Evolutionary conservation across 2,797 vertebrate genomes (phyloP).

Genomic region (Cichlasoma orientale): DNA sequence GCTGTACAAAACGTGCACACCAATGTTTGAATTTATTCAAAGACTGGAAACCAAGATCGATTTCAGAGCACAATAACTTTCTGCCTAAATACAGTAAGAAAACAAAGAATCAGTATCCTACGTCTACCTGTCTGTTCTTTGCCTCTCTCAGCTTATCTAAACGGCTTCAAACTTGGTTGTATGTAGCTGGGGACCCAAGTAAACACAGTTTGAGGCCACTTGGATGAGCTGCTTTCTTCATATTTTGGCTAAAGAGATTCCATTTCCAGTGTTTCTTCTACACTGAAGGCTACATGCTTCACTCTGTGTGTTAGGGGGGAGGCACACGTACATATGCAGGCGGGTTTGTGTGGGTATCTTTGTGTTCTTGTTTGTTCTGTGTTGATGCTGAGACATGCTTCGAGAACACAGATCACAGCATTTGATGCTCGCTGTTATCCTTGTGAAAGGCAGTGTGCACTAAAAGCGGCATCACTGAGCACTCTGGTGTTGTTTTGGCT

Average conservation of each 20-base stretch:
- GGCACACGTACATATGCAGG: background rate
- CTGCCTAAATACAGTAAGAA: background rate
- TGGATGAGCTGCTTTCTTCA: no score
- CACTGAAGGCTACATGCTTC: background rate
- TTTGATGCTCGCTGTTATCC: background rate
- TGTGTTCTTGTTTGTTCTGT: background rate
- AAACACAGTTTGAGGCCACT: no score
- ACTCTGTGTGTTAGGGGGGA: no score
- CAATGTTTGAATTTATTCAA: conserved; percentile 6
- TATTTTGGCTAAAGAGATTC: no score
- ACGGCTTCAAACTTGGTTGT: no score
- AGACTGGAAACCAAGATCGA: background rate
- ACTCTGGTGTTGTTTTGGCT: background rate
- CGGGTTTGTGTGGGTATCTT: background rate
- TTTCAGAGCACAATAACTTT: background rate
- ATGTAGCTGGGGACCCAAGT: no score
- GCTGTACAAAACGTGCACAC: background rate
- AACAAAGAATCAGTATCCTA: background rate
- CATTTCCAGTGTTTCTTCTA: no score
- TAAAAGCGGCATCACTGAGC: background rate
- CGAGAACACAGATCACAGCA: background rate
- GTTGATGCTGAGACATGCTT: background rate
- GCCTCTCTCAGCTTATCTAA: no score
- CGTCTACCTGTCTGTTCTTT: no score
- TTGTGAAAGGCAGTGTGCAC: background rate